Conservation (phyloP, 2,797 vertebrate species). For the Adrianichthys oophorus region DNA sequence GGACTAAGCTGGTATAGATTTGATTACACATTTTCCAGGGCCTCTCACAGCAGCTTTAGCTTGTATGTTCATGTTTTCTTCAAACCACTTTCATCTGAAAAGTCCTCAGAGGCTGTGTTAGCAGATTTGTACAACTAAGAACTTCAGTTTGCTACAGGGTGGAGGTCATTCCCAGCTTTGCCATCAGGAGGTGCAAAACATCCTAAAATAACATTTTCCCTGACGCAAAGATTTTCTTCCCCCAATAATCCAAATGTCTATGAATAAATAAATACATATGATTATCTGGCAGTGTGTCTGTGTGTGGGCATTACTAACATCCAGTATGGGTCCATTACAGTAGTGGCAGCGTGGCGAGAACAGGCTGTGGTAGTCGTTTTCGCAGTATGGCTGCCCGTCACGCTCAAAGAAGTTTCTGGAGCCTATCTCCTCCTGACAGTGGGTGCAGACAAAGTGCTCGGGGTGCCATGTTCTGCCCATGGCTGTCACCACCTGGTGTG, state of each 20-base stretch:
- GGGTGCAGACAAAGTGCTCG: slow-evolving; percentile 95
- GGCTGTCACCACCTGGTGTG: slow-evolving; percentile 89
- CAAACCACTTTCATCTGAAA: slow-evolving; percentile 8
- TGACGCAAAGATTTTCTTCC: too few relatives aligned
- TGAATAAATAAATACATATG: too few relatives aligned
- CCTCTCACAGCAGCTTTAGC: slow-evolving; percentile 32
- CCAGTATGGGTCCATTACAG: slow-evolving; percentile 94
- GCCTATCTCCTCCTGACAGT: slow-evolving; percentile 96
- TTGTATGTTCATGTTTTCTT: slow-evolving; percentile 4
- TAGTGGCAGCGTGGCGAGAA: slow-evolving; percentile 94
- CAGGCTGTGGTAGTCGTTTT: slow-evolving; percentile 93
- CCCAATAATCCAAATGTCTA: too few relatives aligned
- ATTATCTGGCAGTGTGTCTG: slow-evolving; percentile 4
- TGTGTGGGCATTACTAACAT: slow-evolving; percentile 79
- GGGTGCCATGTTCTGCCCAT: slow-evolving; percentile 97
- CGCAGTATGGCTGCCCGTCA: slow-evolving; percentile 92
- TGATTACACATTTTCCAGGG: slow-evolving; percentile 54
- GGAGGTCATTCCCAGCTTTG: slow-evolving; percentile 1
- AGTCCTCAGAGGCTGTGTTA: not conserved
- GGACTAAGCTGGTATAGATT: slow-evolving; percentile 33
- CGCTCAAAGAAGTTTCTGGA: slow-evolving; percentile 95
- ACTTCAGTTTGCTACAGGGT: not conserved
- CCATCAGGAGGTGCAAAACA: slow-evolving; percentile 49
- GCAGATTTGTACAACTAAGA: slow-evolving; percentile 6
- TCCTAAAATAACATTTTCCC: too few relatives aligned